Percentiles rank a stretch among this genome's conserved stretches.
phyloP scores from a whole-genome alignment of 2,888 invertebrate species.

The Acleris laterana region DNA sequence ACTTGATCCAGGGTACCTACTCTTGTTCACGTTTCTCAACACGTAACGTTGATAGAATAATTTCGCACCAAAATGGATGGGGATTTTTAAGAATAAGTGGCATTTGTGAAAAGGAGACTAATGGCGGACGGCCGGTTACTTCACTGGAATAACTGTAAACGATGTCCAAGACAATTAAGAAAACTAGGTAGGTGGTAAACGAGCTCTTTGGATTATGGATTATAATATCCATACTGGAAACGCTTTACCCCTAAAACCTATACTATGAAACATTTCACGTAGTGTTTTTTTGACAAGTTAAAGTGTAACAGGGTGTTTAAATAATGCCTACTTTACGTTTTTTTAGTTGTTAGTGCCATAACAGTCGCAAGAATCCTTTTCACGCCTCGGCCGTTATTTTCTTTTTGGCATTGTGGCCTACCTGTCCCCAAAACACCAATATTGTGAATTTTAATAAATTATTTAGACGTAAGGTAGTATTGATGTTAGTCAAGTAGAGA shows the following conservation, averaged over 20 bases:
- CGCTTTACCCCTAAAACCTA: too few species aligned
- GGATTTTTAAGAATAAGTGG: not conserved
- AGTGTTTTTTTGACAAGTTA: too few species aligned
- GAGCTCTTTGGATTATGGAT: too few species aligned
- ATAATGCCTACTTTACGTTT: too few species aligned
- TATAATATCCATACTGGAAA: too few species aligned
- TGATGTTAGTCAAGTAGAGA: slow-evolving; percentile 75
- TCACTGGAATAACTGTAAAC: not conserved
- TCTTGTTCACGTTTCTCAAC: slow-evolving; percentile 43
- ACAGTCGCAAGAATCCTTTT: not conserved
- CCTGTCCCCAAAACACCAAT: slow-evolving; percentile 71
- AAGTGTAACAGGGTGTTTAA: too few species aligned
- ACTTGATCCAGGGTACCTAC: slow-evolving; percentile 66
- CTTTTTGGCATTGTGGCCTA: slow-evolving; percentile 36
- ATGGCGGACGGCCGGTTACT: not conserved
- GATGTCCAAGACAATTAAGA: too few species aligned
- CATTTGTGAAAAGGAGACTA: not conserved
- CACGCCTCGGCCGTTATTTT: not conserved
- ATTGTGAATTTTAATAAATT: slow-evolving; percentile 53
- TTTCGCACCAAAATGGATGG: slow-evolving; percentile 37
- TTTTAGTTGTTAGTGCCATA: too few species aligned
- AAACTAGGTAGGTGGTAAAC: too few species aligned
- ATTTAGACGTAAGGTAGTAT: slow-evolving; percentile 60
- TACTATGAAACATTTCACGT: too few species aligned
- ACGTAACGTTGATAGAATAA: slow-evolving; percentile 37